Base-by-base conservation (phyloP, 2,113 vertebrate genomes). In the Miniopterus natalensis region DNA sequence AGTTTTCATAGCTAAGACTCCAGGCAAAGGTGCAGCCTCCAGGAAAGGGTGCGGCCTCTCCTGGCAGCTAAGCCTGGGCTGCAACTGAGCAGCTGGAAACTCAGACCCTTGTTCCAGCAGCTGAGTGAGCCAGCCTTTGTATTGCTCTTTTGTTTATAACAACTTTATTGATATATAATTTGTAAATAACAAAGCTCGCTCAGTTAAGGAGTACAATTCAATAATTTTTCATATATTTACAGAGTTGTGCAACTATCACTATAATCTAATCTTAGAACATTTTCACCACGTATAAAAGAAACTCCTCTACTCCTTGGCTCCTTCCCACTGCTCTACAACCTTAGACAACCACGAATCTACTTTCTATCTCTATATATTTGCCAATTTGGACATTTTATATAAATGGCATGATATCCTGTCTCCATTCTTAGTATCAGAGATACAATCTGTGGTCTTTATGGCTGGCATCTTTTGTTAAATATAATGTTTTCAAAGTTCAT, bases 211-310 rank as follows among this genome's bases (percentile, higher is more conserved):
- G 3, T 21, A 49, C 5, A 6, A 73, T 42, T 79, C 29, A 74
- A 29, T 87, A n/a, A n/a, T 81, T 74, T 90, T 92, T 84, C 11
- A 51, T 75, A 12, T 59, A 86, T 81, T 80, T 81, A 71, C 36
- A 78, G 15, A 84, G 17, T 73, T 71, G 21, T 68, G 4, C 55
- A 79, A 17, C 3, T 80, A 42, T 80, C 15, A 79, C 40, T 10
- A 73, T 73, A 84, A 40, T 65, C 51, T 92, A 94, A 75, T 65
- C 90, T 83, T 78, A 57, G 42, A 81, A 66, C 9, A 73, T 83
- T 91, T 77, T 65, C 45, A 90, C 84, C 47, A 59, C 55, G 13
- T 25, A 3, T 6, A 45, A 53, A 71, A 74, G 59, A 71, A 70
- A 42, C 8, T 6, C 31, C 36, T 6, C 13, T 31, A 11, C 29